Percentiles rank a stretch among this genome's conserved stretches.
Evolutionary conservation across 2,113 vertebrate species (phyloP).

Genomic region (Rallus limicola): DNA sequence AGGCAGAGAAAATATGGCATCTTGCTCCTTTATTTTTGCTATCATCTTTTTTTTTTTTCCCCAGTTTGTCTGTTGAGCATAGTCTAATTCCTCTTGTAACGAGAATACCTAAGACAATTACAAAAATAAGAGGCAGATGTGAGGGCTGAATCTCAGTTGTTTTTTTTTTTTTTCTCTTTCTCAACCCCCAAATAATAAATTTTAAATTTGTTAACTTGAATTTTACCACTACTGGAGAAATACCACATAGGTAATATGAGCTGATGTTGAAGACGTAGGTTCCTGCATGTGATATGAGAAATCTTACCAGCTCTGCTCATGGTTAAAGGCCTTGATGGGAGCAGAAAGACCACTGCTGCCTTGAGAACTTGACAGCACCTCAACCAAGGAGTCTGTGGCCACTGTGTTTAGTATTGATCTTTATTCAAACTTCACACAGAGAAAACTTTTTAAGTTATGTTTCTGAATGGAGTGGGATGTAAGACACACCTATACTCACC

Average conservation of each 20-base stretch:
- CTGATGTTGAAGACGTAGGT: not conserved
- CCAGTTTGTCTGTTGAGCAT: not conserved
- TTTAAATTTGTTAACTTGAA: not conserved
- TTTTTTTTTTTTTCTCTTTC: not conserved
- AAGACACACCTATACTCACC: not conserved
- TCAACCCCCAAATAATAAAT: not conserved
- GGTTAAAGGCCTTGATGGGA: fast-evolving
- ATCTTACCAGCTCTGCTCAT: not conserved
- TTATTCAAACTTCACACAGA: not conserved
- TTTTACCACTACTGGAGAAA: not conserved
- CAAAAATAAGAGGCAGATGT: not conserved
- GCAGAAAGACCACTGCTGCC: not conserved
- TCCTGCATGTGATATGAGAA: not conserved
- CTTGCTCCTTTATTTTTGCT: not conserved
- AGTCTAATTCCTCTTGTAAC: not conserved
- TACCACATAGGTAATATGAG: not conserved
- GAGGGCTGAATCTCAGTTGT: not conserved
- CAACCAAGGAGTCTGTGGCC: not conserved
- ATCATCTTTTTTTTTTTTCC: not conserved
- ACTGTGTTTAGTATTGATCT: not conserved
- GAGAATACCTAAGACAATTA: not conserved
- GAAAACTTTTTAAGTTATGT: not conserved
- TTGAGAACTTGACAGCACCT: not conserved
- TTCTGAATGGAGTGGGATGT: not conserved
- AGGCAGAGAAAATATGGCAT: not conserved